Evolutionary conservation across 1,140 invertebrate species (phyloP).

Genomic region (Periplaneta americana): DNA sequence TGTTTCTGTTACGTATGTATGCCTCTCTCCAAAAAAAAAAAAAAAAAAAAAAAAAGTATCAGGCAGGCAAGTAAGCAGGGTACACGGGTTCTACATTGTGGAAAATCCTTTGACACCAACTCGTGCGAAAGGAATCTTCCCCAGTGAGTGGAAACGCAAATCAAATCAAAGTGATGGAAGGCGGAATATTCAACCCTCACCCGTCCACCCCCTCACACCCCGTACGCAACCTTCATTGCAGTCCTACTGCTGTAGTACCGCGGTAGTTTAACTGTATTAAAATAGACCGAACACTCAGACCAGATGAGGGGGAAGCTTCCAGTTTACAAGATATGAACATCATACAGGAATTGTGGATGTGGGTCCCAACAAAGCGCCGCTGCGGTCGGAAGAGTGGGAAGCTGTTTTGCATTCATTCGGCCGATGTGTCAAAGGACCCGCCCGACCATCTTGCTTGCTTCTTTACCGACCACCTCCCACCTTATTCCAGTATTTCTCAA

Average conservation of each 20-base stretch:
- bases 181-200: constrained; percentile 1
- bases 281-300: neutral
- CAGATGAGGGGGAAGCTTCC: neutral
- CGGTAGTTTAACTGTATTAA: neutral
- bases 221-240: neutral
- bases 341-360: too few species aligned
- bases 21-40: neutral
- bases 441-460: too few species aligned
- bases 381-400: too few species aligned
- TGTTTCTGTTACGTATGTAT: neutral
- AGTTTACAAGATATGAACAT: neutral
- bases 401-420: too few species aligned
- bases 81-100: neutral
- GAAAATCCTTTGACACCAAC: constrained; percentile 7
- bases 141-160: constrained; percentile 2
- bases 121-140: constrained; percentile 7
- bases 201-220: neutral
- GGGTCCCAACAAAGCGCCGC: too few species aligned
- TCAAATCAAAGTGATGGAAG: constrained; percentile 9
- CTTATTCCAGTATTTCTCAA: too few species aligned
- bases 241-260: neutral
- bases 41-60: neutral
- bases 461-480: too few species aligned
- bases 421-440: too few species aligned
- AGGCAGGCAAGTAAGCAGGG: neutral